These are phyloP conservation scores for Papilio elwesi DNA, from an alignment of 2,888 invertebrate species.

Conservation along the genomic window DNA sequence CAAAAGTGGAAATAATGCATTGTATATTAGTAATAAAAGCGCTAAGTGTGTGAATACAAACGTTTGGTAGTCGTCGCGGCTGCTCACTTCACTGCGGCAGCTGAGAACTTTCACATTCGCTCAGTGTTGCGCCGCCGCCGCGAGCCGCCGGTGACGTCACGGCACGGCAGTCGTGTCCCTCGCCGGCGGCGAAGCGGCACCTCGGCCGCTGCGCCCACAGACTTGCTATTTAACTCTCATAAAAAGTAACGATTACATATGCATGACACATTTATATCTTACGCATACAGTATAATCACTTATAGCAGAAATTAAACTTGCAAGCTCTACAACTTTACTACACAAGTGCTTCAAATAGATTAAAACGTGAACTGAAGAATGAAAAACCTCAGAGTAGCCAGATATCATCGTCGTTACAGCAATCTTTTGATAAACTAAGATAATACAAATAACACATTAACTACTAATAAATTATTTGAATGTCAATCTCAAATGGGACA, in stretches of 20 bases:
- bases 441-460: too few species aligned
- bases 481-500: background rate
- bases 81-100: conserved; percentile 60
- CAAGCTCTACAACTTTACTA: background rate
- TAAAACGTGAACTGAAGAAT: background rate
- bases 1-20: conserved; percentile 1
- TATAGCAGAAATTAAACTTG: background rate
- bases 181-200: conserved; percentile 49
- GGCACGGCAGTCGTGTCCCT: conserved; percentile 40
- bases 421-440: background rate
- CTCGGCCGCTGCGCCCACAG: conserved; percentile 22
- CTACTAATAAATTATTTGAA: background rate
- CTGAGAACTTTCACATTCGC: conserved; percentile 81
- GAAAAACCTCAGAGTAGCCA: background rate
- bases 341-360: background rate
- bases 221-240: conserved; percentile 29
- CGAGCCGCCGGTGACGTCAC: conserved; percentile 67
- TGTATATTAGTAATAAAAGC: conserved; percentile 33
- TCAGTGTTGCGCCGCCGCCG: conserved; percentile 63
- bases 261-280: conserved; percentile 18
- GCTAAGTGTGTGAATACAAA: conserved; percentile 55
- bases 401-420: background rate
- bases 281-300: conserved; percentile 7
- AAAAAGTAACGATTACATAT: conserved; percentile 29
- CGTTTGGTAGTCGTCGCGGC: conserved; percentile 71